phyloP scores from a whole-genome alignment of 2,797 vertebrate genomes.

The Pogoniulus pusillus region DNA sequence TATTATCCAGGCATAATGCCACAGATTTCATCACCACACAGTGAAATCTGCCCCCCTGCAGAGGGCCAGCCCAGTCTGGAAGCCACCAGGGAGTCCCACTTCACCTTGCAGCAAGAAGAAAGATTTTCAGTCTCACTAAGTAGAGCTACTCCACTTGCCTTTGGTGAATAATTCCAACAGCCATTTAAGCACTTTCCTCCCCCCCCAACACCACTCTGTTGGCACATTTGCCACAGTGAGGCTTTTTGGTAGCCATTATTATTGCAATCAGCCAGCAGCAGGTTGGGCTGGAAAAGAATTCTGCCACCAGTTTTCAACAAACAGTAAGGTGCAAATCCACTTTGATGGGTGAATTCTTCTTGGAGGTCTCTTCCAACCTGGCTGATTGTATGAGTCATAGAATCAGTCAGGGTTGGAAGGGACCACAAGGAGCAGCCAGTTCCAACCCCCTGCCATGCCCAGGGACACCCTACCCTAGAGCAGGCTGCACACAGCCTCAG shows the following conservation, averaged over 20 bases:
- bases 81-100: not conserved
- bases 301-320: not conserved
- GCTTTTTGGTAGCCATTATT: not conserved
- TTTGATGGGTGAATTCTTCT: constrained; percentile 30
- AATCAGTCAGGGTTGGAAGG: no score
- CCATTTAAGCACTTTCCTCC: not conserved
- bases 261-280: not conserved
- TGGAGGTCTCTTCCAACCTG: no score
- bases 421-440: no score
- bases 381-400: no score
- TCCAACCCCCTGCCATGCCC: no score
- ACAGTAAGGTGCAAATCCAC: not conserved
- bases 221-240: not conserved
- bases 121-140: not conserved
- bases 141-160: not conserved
- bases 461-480: no score
- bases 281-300: not conserved
- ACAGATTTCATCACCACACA: not conserved
- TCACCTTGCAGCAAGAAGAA: not conserved
- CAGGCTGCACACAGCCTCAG: no score
- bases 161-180: constrained; percentile 19
- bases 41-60: not conserved
- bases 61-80: not conserved
- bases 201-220: not conserved
- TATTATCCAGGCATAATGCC: not conserved